Percentiles rank a stretch among this genome's conserved stretches.
phyloP scores from a whole-genome alignment of 2,888 invertebrate genomes.

The Protonemura montana region DNA sequence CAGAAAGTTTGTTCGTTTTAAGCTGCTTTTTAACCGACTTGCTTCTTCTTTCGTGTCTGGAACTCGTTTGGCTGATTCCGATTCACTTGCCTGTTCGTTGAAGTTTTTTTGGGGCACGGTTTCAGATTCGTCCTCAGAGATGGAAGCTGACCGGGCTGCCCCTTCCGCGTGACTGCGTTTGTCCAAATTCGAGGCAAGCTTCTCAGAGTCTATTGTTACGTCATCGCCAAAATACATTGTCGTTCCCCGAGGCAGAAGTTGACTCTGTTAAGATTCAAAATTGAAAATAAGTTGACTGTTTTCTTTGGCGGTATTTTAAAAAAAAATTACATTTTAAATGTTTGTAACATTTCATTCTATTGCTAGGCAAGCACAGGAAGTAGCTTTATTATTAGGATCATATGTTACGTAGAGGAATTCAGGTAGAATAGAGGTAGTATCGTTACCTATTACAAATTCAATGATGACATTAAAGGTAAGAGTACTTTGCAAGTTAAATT shows the following conservation, averaged over 20 bases:
- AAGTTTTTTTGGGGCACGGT: not conserved
- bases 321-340: not conserved
- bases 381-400: not conserved
- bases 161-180: not conserved
- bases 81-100: not conserved
- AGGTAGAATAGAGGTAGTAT: too few species aligned
- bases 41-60: not conserved
- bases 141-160: not conserved
- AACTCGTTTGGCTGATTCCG: not conserved
- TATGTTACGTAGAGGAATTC: not conserved
- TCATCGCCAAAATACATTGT: constrained; percentile 48
- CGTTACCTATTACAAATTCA: too few species aligned
- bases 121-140: constrained; percentile 20
- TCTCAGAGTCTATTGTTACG: constrained; percentile 42
- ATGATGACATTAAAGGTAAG: too few species aligned
- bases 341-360: not conserved
- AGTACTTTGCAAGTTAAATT: too few species aligned
- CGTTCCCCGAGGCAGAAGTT: constrained; percentile 48
- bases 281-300: not conserved
- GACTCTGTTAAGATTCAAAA: constrained; percentile 44
- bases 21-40: not conserved
- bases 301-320: too few species aligned
- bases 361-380: not conserved
- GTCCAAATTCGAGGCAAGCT: not conserved
- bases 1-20: not conserved